Conservation (phyloP, 2,113 vertebrate genomes). For the Pseudonaja textilis region DNA sequence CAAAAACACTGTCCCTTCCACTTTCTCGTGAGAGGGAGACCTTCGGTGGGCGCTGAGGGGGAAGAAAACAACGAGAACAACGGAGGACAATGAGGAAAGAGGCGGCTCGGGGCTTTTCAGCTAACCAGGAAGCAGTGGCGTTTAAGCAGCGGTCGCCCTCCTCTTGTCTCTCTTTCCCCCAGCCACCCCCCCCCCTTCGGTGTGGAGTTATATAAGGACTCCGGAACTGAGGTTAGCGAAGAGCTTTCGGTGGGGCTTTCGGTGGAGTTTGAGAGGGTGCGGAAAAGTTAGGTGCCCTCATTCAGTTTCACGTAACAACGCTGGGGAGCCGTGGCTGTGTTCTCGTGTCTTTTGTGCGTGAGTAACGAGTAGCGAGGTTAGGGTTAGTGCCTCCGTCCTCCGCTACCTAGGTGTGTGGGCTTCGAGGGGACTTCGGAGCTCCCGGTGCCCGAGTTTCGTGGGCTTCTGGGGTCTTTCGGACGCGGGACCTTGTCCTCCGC, state of each 20-base stretch:
- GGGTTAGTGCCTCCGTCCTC: neutral
- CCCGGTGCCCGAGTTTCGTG: neutral
- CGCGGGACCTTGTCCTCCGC: constrained; percentile 54
- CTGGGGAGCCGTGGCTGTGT: neutral
- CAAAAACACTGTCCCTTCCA: neutral
- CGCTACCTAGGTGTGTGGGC: neutral
- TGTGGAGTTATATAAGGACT: constrained; percentile 14
- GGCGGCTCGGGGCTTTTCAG: neutral
- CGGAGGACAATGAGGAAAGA: constrained; percentile 37
- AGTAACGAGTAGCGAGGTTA: constrained; percentile 6
- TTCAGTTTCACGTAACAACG: neutral
- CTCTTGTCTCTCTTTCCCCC: neutral
- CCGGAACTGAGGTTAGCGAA: neutral
- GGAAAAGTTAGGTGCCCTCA: neutral
- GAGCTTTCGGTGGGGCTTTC: neutral
- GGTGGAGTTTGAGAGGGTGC: neutral
- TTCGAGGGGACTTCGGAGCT: neutral
- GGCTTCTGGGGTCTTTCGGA: constrained; percentile 50
- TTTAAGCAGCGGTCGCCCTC: neutral
- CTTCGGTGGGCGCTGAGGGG: neutral
- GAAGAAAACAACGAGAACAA: neutral
- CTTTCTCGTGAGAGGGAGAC: neutral
- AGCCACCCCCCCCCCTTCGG: neutral
- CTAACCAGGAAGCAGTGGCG: constrained; percentile 20
- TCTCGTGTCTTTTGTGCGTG: neutral